Evolutionary conservation across 1,140 invertebrate genomes (phyloP).

Genomic region (Zaprionus taronus): DNA sequence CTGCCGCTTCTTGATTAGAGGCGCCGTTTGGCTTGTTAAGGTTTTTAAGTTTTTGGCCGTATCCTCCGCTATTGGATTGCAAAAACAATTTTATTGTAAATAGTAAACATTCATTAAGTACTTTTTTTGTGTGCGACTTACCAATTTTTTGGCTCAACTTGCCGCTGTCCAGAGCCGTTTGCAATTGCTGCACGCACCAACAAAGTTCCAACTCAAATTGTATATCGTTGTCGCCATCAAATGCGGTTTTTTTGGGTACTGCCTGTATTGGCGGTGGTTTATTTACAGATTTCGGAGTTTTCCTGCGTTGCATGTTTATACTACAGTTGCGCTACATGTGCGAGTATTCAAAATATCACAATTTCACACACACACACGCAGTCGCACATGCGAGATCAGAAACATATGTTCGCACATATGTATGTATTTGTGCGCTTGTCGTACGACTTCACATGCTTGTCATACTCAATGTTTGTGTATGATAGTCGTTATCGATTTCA

Average conservation of each 20-base stretch:
- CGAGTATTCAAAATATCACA: conserved; percentile 23
- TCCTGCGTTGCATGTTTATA: conserved; percentile 58
- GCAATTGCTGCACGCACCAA: conserved; percentile 91
- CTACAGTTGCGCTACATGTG: conserved; percentile 21
- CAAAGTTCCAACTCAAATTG: conserved; percentile 90
- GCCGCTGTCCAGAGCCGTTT: conserved; percentile 86
- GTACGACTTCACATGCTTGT: background rate
- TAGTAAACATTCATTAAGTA: background rate
- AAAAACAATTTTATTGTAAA: conserved; percentile 1
- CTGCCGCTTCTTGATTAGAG: conserved; percentile 89
- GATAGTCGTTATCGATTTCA: background rate
- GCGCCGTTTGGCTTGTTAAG: conserved; percentile 88
- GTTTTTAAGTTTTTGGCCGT: conserved; percentile 87
- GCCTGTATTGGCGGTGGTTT: conserved; percentile 67
- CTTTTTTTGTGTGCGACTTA: conserved; percentile 23
- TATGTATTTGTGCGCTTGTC: background rate
- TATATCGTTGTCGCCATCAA: conserved; percentile 86
- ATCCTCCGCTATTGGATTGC: conserved; percentile 85
- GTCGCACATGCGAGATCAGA: background rate
- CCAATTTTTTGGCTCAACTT: conserved; percentile 88
- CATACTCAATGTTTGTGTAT: conserved; percentile 10
- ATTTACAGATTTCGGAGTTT: conserved; percentile 57
- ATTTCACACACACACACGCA: conserved; percentile 10
- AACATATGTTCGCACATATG: conserved; percentile 21
- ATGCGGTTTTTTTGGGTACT: conserved; percentile 34